phyloP scores from a whole-genome alignment of 2,113 vertebrate species.

The Sceloporus undulatus region DNA sequence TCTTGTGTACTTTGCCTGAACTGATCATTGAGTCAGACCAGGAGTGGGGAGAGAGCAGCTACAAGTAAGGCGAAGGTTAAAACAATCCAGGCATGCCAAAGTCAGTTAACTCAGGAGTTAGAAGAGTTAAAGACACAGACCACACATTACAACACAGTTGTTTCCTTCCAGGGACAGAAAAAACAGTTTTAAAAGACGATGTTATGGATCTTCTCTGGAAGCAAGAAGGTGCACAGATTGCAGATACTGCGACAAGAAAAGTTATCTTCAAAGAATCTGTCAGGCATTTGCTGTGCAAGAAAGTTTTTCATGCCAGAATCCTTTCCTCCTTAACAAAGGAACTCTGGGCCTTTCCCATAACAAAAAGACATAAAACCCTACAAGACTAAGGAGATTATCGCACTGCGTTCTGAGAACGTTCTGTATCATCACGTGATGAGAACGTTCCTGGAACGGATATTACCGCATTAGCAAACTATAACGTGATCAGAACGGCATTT shows the following conservation, averaged over 20 bases:
- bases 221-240: not conserved
- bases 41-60: too few species aligned
- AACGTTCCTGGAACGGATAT: too few species aligned
- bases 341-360: not conserved
- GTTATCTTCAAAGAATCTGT: not conserved
- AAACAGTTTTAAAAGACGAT: not conserved
- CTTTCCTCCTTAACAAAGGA: not conserved
- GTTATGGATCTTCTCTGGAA: not conserved
- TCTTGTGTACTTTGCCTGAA: not conserved
- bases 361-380: not conserved
- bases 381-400: too few species aligned
- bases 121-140: not conserved
- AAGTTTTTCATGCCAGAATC: too few species aligned
- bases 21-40: not conserved
- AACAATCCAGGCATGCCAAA: not conserved
- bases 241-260: too few species aligned
- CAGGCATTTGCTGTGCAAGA: not conserved
- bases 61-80: not conserved
- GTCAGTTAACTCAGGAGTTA: too few species aligned
- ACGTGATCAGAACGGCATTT: too few species aligned
- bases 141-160: not conserved
- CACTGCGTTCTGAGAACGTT: too few species aligned
- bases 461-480: too few species aligned
- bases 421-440: too few species aligned
- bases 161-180: not conserved